These are phyloP conservation scores for Perca fluviatilis DNA, from an alignment of 2,113 vertebrate genomes.

Conservation along the genomic window DNA sequence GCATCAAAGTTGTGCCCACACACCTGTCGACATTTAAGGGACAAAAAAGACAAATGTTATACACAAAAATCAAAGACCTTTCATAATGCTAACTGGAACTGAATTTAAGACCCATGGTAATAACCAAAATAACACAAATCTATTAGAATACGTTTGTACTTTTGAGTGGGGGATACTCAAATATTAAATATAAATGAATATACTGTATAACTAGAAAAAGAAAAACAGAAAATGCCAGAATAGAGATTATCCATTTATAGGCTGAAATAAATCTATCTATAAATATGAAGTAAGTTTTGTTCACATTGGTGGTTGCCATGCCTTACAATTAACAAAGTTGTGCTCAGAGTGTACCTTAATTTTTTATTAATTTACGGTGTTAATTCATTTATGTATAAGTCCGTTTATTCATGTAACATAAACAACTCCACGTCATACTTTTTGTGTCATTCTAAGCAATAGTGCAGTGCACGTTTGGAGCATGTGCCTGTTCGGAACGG, in stretches of 20 bases:
- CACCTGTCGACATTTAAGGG: conserved; percentile 76
- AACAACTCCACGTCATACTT: background rate
- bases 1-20: conserved; percentile 95
- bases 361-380: background rate
- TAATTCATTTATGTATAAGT: background rate
- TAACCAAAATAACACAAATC: background rate
- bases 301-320: background rate
- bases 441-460: background rate
- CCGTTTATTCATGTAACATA: background rate
- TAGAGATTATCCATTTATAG: background rate
- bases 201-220: background rate
- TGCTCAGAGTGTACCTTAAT: background rate
- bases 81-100: background rate
- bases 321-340: background rate
- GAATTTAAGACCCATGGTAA: background rate
- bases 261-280: background rate
- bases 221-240: background rate
- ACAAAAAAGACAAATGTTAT: background rate
- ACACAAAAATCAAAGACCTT: background rate
- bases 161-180: background rate
- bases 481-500: too few relatives aligned
- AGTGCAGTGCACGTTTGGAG: too few relatives aligned
- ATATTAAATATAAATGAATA: background rate
- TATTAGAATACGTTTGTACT: background rate
- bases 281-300: background rate